Conservation (phyloP, 2,113 vertebrate genomes). For the Tapirus terrestris region DNA sequence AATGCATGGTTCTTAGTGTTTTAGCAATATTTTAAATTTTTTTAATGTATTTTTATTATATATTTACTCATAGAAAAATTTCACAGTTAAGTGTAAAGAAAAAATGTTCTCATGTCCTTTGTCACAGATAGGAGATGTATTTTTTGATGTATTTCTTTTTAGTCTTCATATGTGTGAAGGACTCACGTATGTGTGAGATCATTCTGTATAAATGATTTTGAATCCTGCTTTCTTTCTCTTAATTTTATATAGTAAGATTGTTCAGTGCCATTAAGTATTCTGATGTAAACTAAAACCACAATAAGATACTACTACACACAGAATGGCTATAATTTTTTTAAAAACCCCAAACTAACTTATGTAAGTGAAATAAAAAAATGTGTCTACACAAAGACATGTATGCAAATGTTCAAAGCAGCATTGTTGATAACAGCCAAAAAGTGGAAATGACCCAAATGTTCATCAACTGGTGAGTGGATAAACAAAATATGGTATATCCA, state of each 20-base stretch:
- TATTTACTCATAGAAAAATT: not conserved
- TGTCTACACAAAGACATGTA: not conserved
- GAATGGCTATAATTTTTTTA: not conserved
- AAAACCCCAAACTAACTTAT: not conserved
- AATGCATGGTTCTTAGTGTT: not conserved
- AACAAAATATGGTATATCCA: not conserved
- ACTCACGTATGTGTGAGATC: not conserved
- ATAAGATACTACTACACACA: not conserved
- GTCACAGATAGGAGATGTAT: not conserved
- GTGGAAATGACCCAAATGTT: not conserved
- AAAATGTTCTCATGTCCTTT: not conserved
- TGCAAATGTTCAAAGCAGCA: not conserved
- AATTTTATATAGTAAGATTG: not conserved
- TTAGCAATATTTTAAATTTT: not conserved
- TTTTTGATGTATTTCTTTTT: not conserved
- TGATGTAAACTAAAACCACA: slow-evolving; percentile 5
- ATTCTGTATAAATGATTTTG: not conserved
- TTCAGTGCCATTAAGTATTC: slow-evolving; percentile 29
- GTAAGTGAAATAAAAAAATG: not conserved
- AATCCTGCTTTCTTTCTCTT: slow-evolving; percentile 2
- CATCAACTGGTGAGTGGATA: not conserved
- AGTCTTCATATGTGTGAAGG: not conserved
- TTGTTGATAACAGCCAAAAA: not conserved
- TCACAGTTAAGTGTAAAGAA: slow-evolving; percentile 2
- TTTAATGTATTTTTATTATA: slow-evolving; percentile 18